Base-by-base conservation (phyloP, 1,140 invertebrate genomes). In the Drosophila sp. region DNA sequence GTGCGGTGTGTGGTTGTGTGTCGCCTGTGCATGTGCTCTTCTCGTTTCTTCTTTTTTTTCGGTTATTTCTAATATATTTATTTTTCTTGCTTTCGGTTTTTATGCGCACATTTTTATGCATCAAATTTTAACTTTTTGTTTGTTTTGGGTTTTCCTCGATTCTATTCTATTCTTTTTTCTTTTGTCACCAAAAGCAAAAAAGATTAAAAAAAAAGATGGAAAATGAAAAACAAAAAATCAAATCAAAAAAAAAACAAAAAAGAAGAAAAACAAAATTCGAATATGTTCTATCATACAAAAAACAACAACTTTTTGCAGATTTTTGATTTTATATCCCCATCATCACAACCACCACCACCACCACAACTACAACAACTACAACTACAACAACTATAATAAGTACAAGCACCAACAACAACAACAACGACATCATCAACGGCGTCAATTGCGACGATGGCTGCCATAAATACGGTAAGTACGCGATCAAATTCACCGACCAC, bases 391-490 rank as follows among this genome's bases (percentile, higher is more conserved):
- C 67, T 78, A 87, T 61, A 79, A 84, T 66, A 68, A 87, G 57
- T 63, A 79, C 70, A 72, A 78, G 64, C 67, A 80, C 72, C 78
- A 80, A 63, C 78, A 81, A 56, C 68, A 72, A 33, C 61, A 76
- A 75, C 68, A 71, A 79, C 76, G 70, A 80, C 65, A 70, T 66
- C 76, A 79, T 83, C 83, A 75, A 87, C 83, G 63, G 70, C 83
- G 79, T 76, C 83, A 89, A 89, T 86, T 87, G 79, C 84, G 84
- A 91, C 83, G 80, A 91, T 91, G 90, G 90, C 90, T 70, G 81
- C 90, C 79, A 90, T 91, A 77, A 91, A 91, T 80, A 90, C 90
- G 90, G 90, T 91, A 91, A 91, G 90, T 91, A 80, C 77, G 73
- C 73, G 85, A 77, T 44, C 58, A 41, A 64, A 72, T 65, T 40